Percentiles rank a stretch among this genome's conserved stretches.
phyloP scores from a whole-genome alignment of 2,888 invertebrate species.

The Molanna angustata region DNA sequence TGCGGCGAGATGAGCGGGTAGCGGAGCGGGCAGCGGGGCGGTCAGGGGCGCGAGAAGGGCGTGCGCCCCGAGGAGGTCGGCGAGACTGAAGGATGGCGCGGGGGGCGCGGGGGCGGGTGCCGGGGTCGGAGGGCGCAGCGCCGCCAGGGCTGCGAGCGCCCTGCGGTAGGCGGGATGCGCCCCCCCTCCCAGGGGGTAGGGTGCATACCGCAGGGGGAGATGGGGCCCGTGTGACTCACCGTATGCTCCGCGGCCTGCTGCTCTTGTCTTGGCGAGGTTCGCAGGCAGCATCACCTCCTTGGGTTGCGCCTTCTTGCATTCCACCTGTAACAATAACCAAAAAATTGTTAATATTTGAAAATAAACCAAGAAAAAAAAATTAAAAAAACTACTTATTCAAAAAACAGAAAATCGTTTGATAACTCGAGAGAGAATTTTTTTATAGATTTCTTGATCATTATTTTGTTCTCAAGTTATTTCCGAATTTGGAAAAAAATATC shows the following conservation, averaged over 20 bases:
- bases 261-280: constrained; percentile 92
- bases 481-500: too few relatives aligned
- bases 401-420: too few relatives aligned
- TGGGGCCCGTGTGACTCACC: constrained; percentile 87
- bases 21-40: constrained; percentile 51
- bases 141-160: constrained; percentile 44
- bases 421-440: too few relatives aligned
- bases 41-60: constrained; percentile 67
- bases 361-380: constrained; percentile 19
- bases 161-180: constrained; percentile 47
- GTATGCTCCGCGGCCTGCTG: constrained; percentile 93
- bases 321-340: constrained; percentile 75
- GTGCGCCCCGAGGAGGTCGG: constrained; percentile 68
- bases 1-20: constrained; percentile 46
- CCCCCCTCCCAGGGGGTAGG: constrained; percentile 53
- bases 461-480: too few relatives aligned
- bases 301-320: constrained; percentile 99
- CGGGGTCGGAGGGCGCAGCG: constrained; percentile 42
- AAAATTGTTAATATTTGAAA: constrained; percentile 6
- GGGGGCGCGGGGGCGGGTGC: constrained; percentile 44
- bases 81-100: constrained; percentile 59
- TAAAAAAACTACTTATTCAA: too few relatives aligned
- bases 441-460: too few relatives aligned
- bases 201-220: constrained; percentile 52
- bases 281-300: constrained; percentile 99